Evolutionary conservation across 2,888 invertebrate genomes (phyloP), one percentile per base, ranked within the genome.

Genomic region (Mimas tiliae): DNA sequence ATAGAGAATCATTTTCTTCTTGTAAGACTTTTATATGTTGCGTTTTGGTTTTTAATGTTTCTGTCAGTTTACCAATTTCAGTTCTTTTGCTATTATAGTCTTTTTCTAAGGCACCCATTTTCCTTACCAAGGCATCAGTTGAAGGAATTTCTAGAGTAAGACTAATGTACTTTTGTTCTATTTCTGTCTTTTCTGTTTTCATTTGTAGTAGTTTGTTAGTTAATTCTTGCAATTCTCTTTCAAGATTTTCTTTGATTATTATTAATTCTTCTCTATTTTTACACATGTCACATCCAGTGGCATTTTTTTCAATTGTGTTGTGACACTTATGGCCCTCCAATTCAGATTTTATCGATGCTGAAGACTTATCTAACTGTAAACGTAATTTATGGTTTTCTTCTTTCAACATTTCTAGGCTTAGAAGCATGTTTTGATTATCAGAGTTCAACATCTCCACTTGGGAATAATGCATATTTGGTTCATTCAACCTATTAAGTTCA

Each of bases 1-100:
- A 95, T 33, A 95, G 82, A 62, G 87, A 84, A 71, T 94, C 94
- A 74, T 94, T 93, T 81, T 95, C 95, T 14, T 85, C 83, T 82
- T 94, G 94, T 68, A 95, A 82, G 34, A 76, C 79, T 65, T 82
- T 75, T 27, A 94, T 71, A 72, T 90, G 72, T 50, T 73, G 71
- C 65, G 72, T 80, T 69, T 85, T 86, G 27, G 58, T 70, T 27
- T 65, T 80, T 11, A 91, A 69, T 11, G 70, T 68, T 45, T 73
- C 74, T 50, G 72, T 80, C 4, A 89, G 70, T 71, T 82, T 84
- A 8, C 70, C 70, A 21, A 87, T 74, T 78, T 88, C 87, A 34
- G 74, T 76, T 12, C 69, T 65, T 79, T 86, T 87, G 11, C 52
- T 70, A 12, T 71, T 69, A n/a, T 74, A 72, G 64, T 90, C 87